phyloP scores from a whole-genome alignment of 2,797 vertebrate genomes.

The Natrix natrix region DNA sequence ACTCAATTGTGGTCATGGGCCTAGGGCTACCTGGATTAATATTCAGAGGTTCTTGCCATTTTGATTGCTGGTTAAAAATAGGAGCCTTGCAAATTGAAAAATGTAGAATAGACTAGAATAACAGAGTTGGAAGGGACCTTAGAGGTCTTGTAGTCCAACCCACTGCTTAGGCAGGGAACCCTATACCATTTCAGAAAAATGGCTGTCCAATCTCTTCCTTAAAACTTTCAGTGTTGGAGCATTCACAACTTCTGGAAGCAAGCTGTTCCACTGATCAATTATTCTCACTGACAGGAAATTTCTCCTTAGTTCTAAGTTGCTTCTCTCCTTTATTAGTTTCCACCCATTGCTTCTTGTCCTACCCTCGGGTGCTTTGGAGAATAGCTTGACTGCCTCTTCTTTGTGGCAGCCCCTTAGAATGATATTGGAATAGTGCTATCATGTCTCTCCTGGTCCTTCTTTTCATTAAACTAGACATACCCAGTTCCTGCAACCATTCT shows the following conservation, averaged over 20 bases:
- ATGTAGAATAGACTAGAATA: neutral
- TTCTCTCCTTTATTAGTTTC: neutral
- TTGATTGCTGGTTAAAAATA: too few species aligned
- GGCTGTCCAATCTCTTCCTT: too few species aligned
- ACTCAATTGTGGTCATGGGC: too few species aligned
- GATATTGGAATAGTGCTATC: neutral
- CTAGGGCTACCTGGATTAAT: too few species aligned
- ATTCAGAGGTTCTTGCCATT: too few species aligned
- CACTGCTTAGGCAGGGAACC: too few species aligned
- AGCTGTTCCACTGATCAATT: fast-evolving
- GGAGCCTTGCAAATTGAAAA: too few species aligned
- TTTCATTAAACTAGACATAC: neutral
- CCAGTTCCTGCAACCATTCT: neutral
- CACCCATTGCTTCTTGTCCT: neutral
- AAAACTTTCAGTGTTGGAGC: too few species aligned
- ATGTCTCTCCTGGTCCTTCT: neutral
- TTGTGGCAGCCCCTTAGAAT: neutral
- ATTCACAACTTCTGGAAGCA: neutral
- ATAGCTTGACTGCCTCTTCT: neutral
- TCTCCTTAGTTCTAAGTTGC: neutral
- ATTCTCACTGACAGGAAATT: neutral
- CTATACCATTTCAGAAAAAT: too few species aligned
- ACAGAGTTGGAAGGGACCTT: neutral
- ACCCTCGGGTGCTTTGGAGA: neutral
- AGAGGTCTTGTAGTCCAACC: neutral